Percentiles rank a stretch among this genome's conserved stretches.
These are phyloP conservation scores for Zootermopsis nevadensis DNA, from an alignment of 2,888 invertebrate species.

Conservation along the genomic window DNA sequence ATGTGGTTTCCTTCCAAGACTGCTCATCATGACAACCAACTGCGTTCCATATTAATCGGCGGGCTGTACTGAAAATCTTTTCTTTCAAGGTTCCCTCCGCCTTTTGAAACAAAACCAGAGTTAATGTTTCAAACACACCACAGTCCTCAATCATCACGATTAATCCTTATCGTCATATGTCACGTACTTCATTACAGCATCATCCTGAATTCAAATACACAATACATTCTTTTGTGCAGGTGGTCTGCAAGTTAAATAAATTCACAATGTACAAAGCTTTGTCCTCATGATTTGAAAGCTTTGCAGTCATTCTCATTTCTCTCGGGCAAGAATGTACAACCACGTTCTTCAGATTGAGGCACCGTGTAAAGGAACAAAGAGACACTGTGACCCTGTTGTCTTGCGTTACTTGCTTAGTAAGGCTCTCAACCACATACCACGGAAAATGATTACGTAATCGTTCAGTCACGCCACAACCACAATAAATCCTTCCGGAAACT, in stretches of 20 bases:
- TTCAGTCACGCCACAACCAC: too few relatives aligned
- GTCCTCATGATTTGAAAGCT: not conserved
- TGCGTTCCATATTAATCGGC: not conserved
- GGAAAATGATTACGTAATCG: too few relatives aligned
- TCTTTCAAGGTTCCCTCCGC: not conserved
- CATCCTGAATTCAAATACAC: not conserved
- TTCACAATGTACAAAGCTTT: not conserved
- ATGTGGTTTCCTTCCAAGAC: too few relatives aligned
- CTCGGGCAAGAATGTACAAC: not conserved
- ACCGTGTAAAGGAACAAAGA: too few relatives aligned
- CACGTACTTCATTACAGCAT: not conserved
- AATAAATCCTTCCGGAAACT: too few relatives aligned
- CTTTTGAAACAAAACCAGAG: not conserved
- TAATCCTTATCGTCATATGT: not conserved
- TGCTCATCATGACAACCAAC: too few relatives aligned
- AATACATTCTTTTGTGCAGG: slow-evolving; percentile 1
- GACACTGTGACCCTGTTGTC: too few relatives aligned
- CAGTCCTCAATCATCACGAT: not conserved
- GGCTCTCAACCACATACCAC: too few relatives aligned
- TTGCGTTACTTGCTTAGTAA: too few relatives aligned
- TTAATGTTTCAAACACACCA: not conserved
- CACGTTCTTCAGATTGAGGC: not conserved
- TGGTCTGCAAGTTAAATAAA: not conserved
- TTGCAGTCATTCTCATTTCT: not conserved
- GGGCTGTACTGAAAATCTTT: not conserved